phyloP scores from a whole-genome alignment of 2,797 vertebrate genomes.

The Xiphophorus birchmanni region DNA sequence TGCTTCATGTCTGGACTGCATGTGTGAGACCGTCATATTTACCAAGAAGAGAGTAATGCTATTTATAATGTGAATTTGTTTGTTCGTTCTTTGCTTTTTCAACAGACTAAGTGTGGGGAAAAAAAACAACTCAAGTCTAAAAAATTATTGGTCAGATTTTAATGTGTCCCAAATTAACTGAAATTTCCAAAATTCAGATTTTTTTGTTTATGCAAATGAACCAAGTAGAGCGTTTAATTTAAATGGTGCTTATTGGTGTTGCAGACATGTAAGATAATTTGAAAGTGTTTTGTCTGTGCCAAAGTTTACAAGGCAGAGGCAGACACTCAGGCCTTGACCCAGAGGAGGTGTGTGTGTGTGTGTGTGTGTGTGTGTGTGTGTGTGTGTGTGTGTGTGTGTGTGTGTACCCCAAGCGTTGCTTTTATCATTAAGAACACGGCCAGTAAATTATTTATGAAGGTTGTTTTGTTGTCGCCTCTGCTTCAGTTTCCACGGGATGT shows the following conservation, averaged over 20 bases:
- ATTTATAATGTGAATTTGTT: neutral
- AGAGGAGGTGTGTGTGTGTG: neutral
- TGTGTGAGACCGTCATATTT: too few relatives aligned
- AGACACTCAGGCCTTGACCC: neutral
- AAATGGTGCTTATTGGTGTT: neutral
- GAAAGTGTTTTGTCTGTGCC: neutral
- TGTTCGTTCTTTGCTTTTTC: neutral
- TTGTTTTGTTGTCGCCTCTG: neutral
- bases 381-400: neutral
- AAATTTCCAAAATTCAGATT: neutral
- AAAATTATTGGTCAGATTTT: neutral
- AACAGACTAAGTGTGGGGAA: neutral
- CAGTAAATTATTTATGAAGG: neutral
- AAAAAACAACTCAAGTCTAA: neutral
- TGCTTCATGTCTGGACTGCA: neutral
- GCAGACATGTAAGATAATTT: constrained; percentile 1
- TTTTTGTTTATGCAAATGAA: neutral
- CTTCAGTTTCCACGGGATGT: neutral
- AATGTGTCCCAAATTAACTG: neutral
- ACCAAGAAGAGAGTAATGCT: neutral
- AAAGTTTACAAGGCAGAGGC: neutral
- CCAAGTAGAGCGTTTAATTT: neutral
- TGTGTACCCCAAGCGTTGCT: neutral
- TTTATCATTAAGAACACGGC: neutral
- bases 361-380: too few relatives aligned